Base-by-base conservation (phyloP, 1,140 invertebrate genomes). In the Limonius californicus region DNA sequence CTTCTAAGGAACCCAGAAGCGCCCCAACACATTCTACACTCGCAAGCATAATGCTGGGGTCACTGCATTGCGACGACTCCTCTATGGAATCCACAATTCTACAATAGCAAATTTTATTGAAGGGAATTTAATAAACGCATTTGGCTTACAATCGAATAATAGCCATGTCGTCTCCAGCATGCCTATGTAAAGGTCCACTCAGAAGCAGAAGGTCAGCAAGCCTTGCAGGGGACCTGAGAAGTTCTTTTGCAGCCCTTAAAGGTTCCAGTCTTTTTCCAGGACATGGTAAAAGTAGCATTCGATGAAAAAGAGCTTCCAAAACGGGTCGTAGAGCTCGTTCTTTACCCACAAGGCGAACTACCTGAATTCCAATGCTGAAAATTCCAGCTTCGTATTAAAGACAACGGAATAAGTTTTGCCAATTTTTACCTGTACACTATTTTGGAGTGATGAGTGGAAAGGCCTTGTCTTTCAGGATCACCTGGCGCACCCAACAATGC, bases 51-150 rank as follows among this genome's bases (percentile, higher is more conserved):
- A 92, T 85, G 55, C 85, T 80, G n/a, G 89, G 83, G 43, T 89
- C 85, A 63, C 76, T 81, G 63, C 81, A 82, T 66, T 85, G 85
- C 39, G 87, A 85, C 32, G 81, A 83, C 77, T 97, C 92, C 78
- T 94, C 90, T 67, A 96, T 88, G 1, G 91, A 91, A 74, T 97
- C 93, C 84, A 96, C 91, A 63, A 93, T 86, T 61, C 94, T 95
- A 74, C 19, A 80, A 73, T 53, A 61, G 70, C 63, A 42, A 66
- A 15, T 57, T 61, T 47, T 12, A 63, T 14, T 45, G 47, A 14
- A 9, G 11, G 14, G 30, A 23, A 62, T 50, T 20, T 21, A 15
- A n/a, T 63, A 11, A 19, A 9, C 12, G 3, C n/a, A 6, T 50
- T 20, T 32, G 11, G 83, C 85, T 87, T 79, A 95, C 92, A 97